Percentiles rank a stretch among this genome's conserved stretches.
Conservation (phyloP, 1,140 invertebrate species). For the Camponotus floridanus region DNA sequence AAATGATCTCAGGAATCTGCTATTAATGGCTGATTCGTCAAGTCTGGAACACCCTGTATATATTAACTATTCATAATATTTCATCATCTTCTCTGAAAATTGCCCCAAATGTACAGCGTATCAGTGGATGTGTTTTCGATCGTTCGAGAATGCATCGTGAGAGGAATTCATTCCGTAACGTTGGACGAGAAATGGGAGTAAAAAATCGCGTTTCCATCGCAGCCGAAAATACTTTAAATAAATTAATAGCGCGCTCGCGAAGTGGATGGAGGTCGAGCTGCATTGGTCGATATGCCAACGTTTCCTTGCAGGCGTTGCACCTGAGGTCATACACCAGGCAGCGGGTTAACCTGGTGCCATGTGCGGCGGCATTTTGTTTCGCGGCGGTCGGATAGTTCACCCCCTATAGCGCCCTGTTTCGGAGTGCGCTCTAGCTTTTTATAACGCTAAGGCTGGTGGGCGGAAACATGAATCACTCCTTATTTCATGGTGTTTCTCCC, state of each 20-base stretch:
- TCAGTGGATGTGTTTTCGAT: neutral
- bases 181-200: no score
- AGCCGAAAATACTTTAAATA: slow-evolving; percentile 58
- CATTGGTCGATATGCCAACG: slow-evolving; percentile 76
- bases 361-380: slow-evolving; percentile 48
- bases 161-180: neutral
- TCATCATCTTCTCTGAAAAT: neutral
- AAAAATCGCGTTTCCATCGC: neutral
- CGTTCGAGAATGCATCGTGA: neutral
- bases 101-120: neutral
- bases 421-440: slow-evolving; percentile 18
- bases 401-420: slow-evolving; percentile 31
- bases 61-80: neutral
- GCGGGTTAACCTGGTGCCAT: slow-evolving; percentile 57
- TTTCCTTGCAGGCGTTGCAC: slow-evolving; percentile 69
- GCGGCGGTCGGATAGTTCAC: slow-evolving; percentile 31
- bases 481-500: slow-evolving; percentile 40
- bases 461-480: slow-evolving; percentile 48
- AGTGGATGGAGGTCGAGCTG: slow-evolving; percentile 54
- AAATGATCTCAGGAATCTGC: no score
- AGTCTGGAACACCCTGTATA: no score
- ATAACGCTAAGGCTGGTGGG: slow-evolving; percentile 15
- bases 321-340: slow-evolving; percentile 72
- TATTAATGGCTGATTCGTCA: no score
- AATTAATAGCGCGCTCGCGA: slow-evolving; percentile 53